A percentile compares a stretch with the other conserved stretches of the same genome.
These are phyloP conservation scores for Prionace glauca DNA, from an alignment of 2,797 vertebrate genomes.

Conservation along the genomic window DNA sequence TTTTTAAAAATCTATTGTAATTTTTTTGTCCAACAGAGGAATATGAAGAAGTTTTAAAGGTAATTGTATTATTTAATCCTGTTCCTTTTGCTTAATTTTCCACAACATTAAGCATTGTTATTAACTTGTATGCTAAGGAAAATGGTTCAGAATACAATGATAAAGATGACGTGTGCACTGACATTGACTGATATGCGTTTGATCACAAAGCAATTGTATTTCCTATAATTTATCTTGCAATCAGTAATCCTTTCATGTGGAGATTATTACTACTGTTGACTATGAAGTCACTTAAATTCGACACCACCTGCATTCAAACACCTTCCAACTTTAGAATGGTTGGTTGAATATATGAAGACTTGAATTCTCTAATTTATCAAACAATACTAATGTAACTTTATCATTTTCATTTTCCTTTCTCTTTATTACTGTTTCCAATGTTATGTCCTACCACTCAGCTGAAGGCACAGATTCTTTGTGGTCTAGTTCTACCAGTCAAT, in stretches of 20 bases:
- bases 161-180: not conserved
- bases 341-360: not conserved
- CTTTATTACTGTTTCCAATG: not conserved
- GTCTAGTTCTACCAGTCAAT: not conserved
- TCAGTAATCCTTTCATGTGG: not conserved
- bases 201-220: not conserved
- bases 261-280: not conserved
- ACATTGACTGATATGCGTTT: too few species aligned
- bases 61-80: slow-evolving; percentile 48
- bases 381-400: not conserved
- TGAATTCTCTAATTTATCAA: not conserved
- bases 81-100: not conserved
- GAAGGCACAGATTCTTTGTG: not conserved
- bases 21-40: slow-evolving; percentile 68
- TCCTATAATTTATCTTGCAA: not conserved
- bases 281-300: not conserved
- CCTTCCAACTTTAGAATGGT: not conserved
- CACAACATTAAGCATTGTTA: not conserved
- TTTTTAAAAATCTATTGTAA: not conserved
- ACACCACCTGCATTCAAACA: not conserved
- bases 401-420: not conserved
- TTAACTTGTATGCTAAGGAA: not conserved
- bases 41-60: slow-evolving; percentile 95
- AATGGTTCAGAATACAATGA: not conserved
- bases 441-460: not conserved